Evolutionary conservation across 2,888 invertebrate genomes (phyloP).

Genomic region (Limnephilus lunatus): DNA sequence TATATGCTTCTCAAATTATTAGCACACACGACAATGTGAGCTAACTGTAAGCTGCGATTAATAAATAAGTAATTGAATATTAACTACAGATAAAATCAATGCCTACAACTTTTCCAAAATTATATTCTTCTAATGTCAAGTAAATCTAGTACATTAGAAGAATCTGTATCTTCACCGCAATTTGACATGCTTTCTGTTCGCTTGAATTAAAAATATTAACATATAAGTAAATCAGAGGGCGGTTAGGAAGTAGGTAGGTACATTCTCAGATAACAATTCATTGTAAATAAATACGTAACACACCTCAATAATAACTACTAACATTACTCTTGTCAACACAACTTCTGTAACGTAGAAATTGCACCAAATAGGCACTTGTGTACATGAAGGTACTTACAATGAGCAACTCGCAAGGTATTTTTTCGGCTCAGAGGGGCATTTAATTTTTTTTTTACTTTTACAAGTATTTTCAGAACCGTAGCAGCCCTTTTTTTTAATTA

Average conservation of each 20-base stretch:
- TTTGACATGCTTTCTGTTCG: background rate
- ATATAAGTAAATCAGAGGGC: background rate
- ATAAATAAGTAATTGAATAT: no score
- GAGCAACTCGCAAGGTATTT: background rate
- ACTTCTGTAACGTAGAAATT: background rate
- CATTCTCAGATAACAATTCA: background rate
- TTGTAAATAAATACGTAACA: background rate
- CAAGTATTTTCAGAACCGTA: background rate
- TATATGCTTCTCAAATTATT: no score
- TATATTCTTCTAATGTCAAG: no score
- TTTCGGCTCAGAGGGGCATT: background rate
- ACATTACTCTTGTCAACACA: background rate
- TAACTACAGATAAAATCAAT: no score
- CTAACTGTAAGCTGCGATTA: no score
- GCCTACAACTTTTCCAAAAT: no score
- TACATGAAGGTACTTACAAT: background rate
- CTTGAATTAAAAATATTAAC: background rate
- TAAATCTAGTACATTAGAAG: no score
- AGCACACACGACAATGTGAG: no score
- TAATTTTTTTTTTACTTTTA: background rate
- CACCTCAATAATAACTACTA: background rate
- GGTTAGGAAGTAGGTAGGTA: background rate
- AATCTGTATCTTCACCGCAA: background rate
- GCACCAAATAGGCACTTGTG: background rate
- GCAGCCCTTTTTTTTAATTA: no score